Percentiles rank a stretch among this genome's conserved stretches.
phyloP scores from a whole-genome alignment of 2,797 vertebrate genomes.

The Gallinago nigripennis region DNA sequence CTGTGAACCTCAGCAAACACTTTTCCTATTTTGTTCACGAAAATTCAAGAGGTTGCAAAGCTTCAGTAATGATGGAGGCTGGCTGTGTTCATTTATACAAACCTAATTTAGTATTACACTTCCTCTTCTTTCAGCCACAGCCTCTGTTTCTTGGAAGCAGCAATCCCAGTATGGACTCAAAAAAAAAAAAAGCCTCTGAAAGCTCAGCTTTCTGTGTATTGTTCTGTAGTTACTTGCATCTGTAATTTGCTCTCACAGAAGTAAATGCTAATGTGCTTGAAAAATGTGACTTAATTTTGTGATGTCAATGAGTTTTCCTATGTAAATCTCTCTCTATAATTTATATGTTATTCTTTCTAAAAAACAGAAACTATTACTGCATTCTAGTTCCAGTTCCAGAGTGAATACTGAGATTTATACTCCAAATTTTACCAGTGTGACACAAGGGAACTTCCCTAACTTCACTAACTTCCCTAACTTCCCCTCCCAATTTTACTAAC shows the following conservation, averaged over 20 bases:
- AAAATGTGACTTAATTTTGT: conserved; percentile 16
- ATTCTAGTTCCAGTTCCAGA: neutral
- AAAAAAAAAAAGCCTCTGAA: neutral
- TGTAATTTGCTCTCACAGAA: conserved; percentile 9
- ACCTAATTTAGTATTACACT: neutral
- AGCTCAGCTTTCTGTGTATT: neutral
- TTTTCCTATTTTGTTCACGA: neutral
- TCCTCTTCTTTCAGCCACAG: neutral
- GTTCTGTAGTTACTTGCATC: neutral
- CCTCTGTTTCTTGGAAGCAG: neutral
- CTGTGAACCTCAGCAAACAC: neutral
- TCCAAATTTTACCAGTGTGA: neutral
- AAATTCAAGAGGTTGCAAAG: neutral
- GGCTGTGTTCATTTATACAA: neutral
- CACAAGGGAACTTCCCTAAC: neutral
- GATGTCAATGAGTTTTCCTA: neutral
- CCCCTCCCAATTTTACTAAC: neutral
- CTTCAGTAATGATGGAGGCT: neutral
- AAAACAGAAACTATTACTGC: neutral
- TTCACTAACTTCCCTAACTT: neutral
- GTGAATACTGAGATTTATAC: neutral
- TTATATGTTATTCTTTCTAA: conserved; percentile 7
- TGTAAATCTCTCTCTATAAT: neutral
- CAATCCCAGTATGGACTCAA: neutral
- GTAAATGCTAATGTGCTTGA: neutral